Conservation (phyloP, 2,888 invertebrate genomes). For the Bimastos eiseni region DNA sequence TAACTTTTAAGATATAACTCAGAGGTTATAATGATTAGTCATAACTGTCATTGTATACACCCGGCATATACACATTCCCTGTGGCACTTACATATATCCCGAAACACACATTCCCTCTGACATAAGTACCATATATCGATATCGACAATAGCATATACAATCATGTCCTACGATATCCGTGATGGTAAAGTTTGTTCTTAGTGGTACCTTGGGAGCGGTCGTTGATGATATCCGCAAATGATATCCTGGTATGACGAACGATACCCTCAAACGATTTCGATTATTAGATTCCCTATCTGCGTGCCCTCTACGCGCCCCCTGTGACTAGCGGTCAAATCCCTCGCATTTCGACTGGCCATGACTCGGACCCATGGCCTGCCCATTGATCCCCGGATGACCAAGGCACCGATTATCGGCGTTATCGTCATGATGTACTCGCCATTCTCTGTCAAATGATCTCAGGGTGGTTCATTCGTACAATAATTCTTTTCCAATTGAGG, state of each 20-base stretch:
- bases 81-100: no score
- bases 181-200: constrained; percentile 20
- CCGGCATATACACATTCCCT: no score
- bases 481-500: no score
- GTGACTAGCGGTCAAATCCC: neutral
- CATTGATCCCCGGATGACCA: neutral
- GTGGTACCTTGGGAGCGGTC: neutral
- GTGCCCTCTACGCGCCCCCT: neutral
- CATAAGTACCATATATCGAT: no score
- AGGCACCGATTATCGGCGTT: neutral
- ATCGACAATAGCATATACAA: no score
- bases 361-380: neutral
- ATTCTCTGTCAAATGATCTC: neutral
- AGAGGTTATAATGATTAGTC: no score
- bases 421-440: constrained; percentile 6
- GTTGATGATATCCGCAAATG: neutral
- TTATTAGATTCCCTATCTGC: constrained; percentile 16
- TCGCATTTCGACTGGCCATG: neutral
- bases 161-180: neutral
- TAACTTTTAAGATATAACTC: no score
- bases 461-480: neutral
- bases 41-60: no score
- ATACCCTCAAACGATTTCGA: constrained; percentile 19
- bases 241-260: neutral
- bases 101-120: no score